These are phyloP conservation scores for Brachyhypopomus occidentalis DNA, from an alignment of 2,113 vertebrate genomes.

Conservation along the genomic window DNA sequence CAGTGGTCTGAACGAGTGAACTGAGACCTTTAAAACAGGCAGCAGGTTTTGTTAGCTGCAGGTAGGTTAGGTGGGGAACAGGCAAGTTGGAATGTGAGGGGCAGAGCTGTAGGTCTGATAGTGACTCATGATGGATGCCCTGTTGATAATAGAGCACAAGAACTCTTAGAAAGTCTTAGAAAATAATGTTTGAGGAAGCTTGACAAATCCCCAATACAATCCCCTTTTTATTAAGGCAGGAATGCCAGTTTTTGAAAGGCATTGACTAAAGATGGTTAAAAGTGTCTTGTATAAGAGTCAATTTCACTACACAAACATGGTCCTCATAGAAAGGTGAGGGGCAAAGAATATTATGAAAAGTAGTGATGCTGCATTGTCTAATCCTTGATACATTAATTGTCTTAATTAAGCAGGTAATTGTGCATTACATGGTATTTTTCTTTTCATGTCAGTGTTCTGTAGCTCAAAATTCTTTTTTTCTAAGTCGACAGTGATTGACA, in stretches of 20 bases:
- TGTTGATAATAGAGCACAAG: neutral
- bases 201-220: neutral
- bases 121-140: neutral
- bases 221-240: neutral
- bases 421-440: neutral
- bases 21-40: too few relatives aligned
- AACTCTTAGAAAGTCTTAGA: neutral
- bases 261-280: neutral
- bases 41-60: too few relatives aligned
- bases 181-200: slow-evolving; percentile 11
- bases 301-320: neutral
- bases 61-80: too few relatives aligned
- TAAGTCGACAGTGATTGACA: too few relatives aligned
- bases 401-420: neutral
- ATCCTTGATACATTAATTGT: neutral
- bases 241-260: neutral
- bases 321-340: neutral
- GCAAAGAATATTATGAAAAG: neutral
- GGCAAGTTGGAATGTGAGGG: too few relatives aligned
- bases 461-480: too few relatives aligned
- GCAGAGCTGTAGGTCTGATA: too few relatives aligned
- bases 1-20: too few relatives aligned
- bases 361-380: neutral
- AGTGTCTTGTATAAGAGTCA: neutral
- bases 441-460: neutral